These are phyloP conservation scores for Amphiduros pacificus DNA, from an alignment of 2,888 invertebrate genomes.

Conservation along the genomic window DNA sequence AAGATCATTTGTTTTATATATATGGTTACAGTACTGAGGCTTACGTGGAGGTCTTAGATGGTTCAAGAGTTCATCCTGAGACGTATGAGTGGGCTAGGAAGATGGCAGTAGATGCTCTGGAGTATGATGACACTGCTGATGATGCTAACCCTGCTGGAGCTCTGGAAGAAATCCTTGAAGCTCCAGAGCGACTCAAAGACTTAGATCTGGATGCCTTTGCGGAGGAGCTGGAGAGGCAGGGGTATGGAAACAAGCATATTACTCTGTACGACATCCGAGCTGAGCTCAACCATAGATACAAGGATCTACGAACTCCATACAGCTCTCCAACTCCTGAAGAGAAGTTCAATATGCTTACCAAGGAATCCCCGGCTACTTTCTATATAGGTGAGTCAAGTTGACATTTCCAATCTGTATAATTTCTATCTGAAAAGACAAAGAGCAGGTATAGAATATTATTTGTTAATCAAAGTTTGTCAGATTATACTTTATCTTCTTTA, in stretches of 20 bases:
- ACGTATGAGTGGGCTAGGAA: conserved; percentile 99
- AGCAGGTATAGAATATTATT: too few species aligned
- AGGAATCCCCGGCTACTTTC: conserved; percentile 93
- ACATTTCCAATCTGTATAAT: too few species aligned
- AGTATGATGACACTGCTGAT: conserved; percentile 86
- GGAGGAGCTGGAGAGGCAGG: conserved; percentile 91
- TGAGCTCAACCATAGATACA: conserved; percentile 90
- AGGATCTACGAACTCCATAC: conserved; percentile 81
- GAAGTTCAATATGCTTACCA: conserved; percentile 90
- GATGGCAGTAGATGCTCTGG: conserved; percentile 99
- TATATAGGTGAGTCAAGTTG: conserved; percentile 73
- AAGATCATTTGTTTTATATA: background rate
- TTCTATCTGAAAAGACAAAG: too few species aligned
- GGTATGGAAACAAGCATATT: conserved; percentile 70
- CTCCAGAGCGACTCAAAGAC: conserved; percentile 91
- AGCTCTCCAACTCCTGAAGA: conserved; percentile 82
- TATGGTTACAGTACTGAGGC: conserved; percentile 72
- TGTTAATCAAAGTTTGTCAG: too few species aligned
- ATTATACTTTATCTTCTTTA: too few species aligned
- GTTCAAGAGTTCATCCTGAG: conserved; percentile 97
- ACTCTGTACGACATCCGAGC: conserved; percentile 96
- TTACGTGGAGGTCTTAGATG: conserved; percentile 94
- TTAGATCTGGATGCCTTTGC: conserved; percentile 98
- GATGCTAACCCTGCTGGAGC: conserved; percentile 93
- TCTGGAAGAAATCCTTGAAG: conserved; percentile 93